A percentile compares a stretch with the other conserved stretches of the same genome.
These are phyloP conservation scores for Desmophyllum pertusum DNA, from an alignment of 92 coral and sea anemone species.

Conservation along the genomic window DNA sequence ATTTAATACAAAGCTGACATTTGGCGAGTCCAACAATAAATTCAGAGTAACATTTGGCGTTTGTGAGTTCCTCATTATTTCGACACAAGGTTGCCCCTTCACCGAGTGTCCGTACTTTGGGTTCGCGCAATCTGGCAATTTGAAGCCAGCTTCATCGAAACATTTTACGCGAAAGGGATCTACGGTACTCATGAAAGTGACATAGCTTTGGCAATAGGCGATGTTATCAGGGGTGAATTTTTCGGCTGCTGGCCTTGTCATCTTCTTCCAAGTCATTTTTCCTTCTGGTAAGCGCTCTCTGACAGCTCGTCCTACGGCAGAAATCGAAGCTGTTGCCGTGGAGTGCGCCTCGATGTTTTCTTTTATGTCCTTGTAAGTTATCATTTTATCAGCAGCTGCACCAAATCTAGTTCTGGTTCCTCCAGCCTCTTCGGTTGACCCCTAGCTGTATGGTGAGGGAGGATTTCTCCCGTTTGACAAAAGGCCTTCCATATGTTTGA, in stretches of 20 bases:
- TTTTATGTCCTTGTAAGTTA: conserved; percentile 42
- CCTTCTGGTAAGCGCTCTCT: conserved; percentile 58
- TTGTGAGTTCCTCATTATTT: conserved; percentile 30
- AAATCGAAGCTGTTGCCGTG: conserved; percentile 36
- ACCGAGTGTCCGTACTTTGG: conserved; percentile 38
- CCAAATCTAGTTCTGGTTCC: background rate
- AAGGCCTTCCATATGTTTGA: background rate
- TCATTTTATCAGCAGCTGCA: background rate
- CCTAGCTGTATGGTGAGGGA: background rate
- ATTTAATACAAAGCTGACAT: no score
- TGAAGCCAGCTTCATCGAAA: conserved; percentile 26
- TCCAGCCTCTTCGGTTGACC: background rate
- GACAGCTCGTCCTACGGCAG: conserved; percentile 42
- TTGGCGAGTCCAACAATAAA: no score
- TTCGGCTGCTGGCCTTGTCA: conserved; percentile 43
- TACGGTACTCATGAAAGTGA: conserved; percentile 24
- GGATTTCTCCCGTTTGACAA: no score
- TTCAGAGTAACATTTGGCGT: conserved; percentile 39
- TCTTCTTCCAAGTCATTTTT: conserved; percentile 54
- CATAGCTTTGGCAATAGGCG: conserved; percentile 18
- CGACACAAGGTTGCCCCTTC: conserved; percentile 35
- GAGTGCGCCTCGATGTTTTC: conserved; percentile 44
- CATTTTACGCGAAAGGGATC: conserved; percentile 51
- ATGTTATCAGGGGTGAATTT: conserved; percentile 48
- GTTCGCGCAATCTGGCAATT: conserved; percentile 39